Percentiles rank a stretch among this genome's conserved stretches.
phyloP scores from a whole-genome alignment of 2,797 vertebrate species.

The Rhinichthys osculus region DNA sequence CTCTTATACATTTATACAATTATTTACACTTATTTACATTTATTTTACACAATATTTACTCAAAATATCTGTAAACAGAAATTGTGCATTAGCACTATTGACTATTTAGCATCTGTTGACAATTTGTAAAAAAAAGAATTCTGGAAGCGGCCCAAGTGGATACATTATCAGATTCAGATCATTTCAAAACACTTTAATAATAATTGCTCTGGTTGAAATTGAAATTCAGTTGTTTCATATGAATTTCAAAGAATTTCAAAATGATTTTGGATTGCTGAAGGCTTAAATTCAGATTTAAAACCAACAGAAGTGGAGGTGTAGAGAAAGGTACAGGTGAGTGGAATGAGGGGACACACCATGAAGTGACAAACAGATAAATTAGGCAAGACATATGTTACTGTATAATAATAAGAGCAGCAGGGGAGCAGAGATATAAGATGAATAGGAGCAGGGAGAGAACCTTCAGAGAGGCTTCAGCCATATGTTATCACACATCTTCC shows the following conservation, averaged over 20 bases:
- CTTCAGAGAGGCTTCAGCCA: constrained; percentile 23
- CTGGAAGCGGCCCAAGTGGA: neutral
- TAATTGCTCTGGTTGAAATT: neutral
- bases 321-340: neutral
- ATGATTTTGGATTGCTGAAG: neutral
- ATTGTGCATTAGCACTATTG: neutral
- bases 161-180: neutral
- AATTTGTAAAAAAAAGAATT: neutral
- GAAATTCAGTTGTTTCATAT: no score
- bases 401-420: constrained; percentile 1
- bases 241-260: neutral
- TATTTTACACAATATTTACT: neutral
- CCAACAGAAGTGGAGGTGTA: neutral
- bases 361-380: constrained; percentile 12
- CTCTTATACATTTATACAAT: neutral
- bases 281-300: neutral
- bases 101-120: neutral
- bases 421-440: neutral
- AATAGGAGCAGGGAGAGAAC: neutral
- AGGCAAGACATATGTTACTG: neutral
- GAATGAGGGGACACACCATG: neutral
- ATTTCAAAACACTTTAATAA: neutral
- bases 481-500: constrained; percentile 26
- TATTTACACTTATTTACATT: neutral
- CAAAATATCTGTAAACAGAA: neutral